These are phyloP conservation scores for Eciton burchellii DNA, from an alignment of 1,140 invertebrate species.

Conservation along the genomic window DNA sequence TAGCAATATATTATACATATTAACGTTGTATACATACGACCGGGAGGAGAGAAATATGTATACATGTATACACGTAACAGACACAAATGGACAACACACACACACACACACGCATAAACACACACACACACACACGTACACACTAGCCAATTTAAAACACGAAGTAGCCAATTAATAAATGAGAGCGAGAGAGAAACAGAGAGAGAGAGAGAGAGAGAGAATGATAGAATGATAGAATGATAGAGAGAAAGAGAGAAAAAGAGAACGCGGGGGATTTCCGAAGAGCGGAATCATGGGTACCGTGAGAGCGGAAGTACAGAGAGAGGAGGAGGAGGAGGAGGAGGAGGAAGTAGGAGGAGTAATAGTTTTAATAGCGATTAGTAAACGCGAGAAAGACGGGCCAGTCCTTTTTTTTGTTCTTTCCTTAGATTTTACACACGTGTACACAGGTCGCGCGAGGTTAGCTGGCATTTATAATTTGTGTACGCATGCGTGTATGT, in stretches of 20 bases:
- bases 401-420: constrained; percentile 64
- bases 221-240: too few relatives aligned
- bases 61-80: not conserved
- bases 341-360: not conserved
- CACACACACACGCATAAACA: not conserved
- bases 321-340: not conserved
- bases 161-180: constrained; percentile 38
- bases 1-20: constrained; percentile 70
- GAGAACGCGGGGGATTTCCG: constrained; percentile 15
- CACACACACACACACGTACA: not conserved
- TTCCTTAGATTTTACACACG: constrained; percentile 63
- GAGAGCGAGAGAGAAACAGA: too few relatives aligned
- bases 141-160: constrained; percentile 28
- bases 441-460: constrained; percentile 54
- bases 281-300: constrained; percentile 30
- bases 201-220: not conserved
- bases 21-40: constrained; percentile 63
- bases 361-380: constrained; percentile 51
- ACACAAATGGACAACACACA: too few relatives aligned
- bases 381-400: constrained; percentile 62
- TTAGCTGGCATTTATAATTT: constrained; percentile 57
- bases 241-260: constrained; percentile 6
- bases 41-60: constrained; percentile 36
- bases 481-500: too few relatives aligned
- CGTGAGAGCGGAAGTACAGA: not conserved